Conservation (phyloP, 1,140 invertebrate genomes). For the Pemphigus obesinymphae region DNA sequence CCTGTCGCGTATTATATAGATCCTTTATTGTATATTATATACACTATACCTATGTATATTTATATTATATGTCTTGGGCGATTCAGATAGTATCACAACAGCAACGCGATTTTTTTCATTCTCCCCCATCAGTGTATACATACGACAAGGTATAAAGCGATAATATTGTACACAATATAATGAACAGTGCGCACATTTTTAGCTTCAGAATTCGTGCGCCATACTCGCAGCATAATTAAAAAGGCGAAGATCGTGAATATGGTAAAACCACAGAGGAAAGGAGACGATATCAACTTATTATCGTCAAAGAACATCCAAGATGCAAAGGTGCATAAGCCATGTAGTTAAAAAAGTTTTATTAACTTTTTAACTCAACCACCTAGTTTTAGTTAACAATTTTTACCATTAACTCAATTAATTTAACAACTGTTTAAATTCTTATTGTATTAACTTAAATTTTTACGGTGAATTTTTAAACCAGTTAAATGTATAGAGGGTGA, state of each 20-base stretch:
- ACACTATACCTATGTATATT: background rate
- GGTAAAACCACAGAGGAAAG: background rate
- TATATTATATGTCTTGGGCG: too few species aligned
- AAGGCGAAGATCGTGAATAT: background rate
- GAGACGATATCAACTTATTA: background rate
- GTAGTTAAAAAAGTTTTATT: too few species aligned
- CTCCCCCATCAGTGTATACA: background rate
- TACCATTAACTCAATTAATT: too few species aligned
- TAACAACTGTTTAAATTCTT: too few species aligned
- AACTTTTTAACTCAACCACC: too few species aligned
- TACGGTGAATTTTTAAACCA: too few species aligned
- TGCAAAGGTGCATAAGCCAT: background rate
- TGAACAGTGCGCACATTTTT: background rate
- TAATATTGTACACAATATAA: background rate
- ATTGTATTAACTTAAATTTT: too few species aligned
- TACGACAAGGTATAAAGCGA: too few species aligned
- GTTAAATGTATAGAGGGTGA: too few species aligned
- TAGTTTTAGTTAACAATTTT: too few species aligned
- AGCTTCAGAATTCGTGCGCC: slow-evolving; percentile 1
- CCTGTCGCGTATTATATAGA: background rate
- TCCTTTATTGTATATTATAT: background rate
- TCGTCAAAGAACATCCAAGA: background rate
- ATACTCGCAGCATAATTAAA: slow-evolving; percentile 4
- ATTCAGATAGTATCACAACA: background rate
- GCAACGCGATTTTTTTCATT: too few species aligned